phyloP scores from a whole-genome alignment of 2,888 invertebrate genomes.

The Andrena flavipes region DNA sequence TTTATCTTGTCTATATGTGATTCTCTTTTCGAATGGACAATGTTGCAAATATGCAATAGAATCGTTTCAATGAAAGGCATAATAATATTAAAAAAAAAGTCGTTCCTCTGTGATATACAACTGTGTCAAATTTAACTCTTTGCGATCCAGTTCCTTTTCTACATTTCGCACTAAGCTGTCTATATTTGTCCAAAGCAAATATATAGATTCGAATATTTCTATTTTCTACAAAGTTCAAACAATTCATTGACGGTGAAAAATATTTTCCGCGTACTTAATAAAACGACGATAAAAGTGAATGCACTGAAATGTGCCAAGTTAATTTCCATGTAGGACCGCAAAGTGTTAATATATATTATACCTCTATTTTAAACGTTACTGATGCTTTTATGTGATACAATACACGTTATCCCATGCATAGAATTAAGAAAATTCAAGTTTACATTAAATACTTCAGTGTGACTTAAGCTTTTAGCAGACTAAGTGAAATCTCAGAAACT shows the following conservation, averaged over 20 bases:
- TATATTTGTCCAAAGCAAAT: not conserved
- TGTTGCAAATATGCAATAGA: not conserved
- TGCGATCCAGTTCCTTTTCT: not conserved
- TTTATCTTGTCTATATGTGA: not conserved
- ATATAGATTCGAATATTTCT: not conserved
- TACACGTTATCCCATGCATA: not conserved
- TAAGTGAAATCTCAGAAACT: not conserved
- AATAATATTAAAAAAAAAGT: not conserved
- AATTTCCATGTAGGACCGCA: not conserved
- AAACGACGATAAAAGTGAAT: not conserved
- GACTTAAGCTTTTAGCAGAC: not conserved
- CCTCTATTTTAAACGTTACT: conserved; percentile 4
- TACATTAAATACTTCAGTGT: not conserved
- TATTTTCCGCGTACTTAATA: not conserved
- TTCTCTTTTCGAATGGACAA: not conserved
- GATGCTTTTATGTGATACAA: conserved; percentile 11
- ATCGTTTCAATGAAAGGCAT: not conserved
- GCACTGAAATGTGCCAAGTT: not conserved
- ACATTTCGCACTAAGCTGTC: not conserved
- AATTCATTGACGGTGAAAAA: not conserved
- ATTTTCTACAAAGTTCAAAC: not conserved
- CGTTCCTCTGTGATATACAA: conserved; percentile 30
- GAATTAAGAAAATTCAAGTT: conserved; percentile 3
- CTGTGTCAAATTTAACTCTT: not conserved
- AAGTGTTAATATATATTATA: not conserved